Evolutionary conservation across 2,888 invertebrate genomes (phyloP), one percentile per base, ranked within the genome.

Genomic region (Protodeltote pygarga): DNA sequence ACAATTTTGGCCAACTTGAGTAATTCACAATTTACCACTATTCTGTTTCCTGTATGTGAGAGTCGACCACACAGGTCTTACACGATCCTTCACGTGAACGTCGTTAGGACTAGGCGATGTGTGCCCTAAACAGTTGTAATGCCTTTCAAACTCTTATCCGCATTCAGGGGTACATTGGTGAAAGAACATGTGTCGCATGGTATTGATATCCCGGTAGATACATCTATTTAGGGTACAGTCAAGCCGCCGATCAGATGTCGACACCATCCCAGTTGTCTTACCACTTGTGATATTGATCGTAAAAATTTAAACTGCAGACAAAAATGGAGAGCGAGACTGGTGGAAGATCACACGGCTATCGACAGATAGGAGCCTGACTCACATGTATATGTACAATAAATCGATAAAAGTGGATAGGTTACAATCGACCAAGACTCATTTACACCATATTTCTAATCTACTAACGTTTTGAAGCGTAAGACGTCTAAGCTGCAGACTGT

Each of bases 1-100:
- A 86, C 79, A 85, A 85, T 85, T 89, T 89, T 89, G 88, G 88
- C 88, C 87, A 80, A 83, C 83, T 76, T 78, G 89, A 89, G 87
- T 87, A 84, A 83, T 84, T 83, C 81, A 82, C 75, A 76, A 72
- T 69, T 68, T 67, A 68, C 66, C 67, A 66, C 65, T 67, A 65
- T 57, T 62, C 54, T 63, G 65, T 58, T 63, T 58, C 47, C 50
- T 62, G 61, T 60, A 51, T 53, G 46, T 50, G 52, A 63, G 68
- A 63, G 58, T 64, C 63, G 65, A 68, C 55, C 65, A 62, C 58
- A 55, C 52, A 55, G 68, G 60, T 60, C 40, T 55, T 33, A 42
- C 50, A 42, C 60, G 45, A 60, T 40, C 34, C 49, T 49, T 24
- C 61, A 46, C 44, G 39, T 23, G 35, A 38, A 35, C 48, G 28